phyloP scores from a whole-genome alignment of 2,797 vertebrate genomes.

The Vireo griseus region DNA sequence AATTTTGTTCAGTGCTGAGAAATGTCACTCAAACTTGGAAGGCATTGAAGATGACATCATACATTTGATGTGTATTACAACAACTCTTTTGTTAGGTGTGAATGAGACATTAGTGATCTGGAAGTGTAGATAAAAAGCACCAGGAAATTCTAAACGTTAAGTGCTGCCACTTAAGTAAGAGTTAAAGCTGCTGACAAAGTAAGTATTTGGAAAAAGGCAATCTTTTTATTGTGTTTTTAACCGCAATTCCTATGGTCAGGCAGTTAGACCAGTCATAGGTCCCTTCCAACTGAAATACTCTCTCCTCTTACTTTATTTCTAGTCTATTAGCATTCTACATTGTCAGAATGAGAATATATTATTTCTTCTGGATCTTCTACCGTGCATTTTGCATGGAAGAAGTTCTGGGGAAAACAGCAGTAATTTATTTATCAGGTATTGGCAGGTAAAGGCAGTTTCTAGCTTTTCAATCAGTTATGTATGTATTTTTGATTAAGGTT shows the following conservation, averaged over 20 bases:
- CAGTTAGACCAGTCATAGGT: neutral
- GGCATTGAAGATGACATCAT: slow-evolving; percentile 23
- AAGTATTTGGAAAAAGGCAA: neutral
- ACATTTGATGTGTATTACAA: neutral
- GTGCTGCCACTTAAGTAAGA: neutral
- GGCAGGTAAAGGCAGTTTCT: neutral
- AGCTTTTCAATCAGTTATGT: neutral
- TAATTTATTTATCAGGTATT: neutral
- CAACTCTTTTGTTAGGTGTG: slow-evolving; percentile 33
- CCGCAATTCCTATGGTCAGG: neutral
- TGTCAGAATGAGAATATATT: neutral
- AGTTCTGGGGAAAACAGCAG: neutral
- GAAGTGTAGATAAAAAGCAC: neutral
- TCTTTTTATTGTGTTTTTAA: neutral
- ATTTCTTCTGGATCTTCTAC: neutral
- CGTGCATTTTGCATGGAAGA: neutral
- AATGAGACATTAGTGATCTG: slow-evolving; percentile 9
- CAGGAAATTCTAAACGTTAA: slow-evolving; percentile 17
- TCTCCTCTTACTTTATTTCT: neutral
- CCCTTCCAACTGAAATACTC: neutral
- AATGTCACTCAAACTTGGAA: slow-evolving; percentile 1
- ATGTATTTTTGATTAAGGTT: neutral
- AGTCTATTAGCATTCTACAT: neutral
- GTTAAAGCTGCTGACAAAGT: neutral
- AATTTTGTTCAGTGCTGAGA: neutral